phyloP scores from a whole-genome alignment of 2,888 invertebrate genomes.

The Bombyx huttoni region DNA sequence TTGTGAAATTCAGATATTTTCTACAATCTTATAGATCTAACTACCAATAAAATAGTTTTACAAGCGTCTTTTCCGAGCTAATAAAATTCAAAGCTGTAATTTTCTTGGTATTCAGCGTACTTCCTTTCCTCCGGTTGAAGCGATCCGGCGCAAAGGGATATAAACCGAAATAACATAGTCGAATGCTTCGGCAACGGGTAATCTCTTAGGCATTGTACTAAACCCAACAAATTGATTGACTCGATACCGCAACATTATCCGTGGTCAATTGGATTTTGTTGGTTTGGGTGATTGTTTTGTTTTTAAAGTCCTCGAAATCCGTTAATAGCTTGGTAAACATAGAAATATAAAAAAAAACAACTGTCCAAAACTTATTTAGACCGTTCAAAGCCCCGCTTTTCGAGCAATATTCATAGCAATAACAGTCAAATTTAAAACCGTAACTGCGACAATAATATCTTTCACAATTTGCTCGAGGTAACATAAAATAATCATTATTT shows the following conservation, averaged over 20 bases:
- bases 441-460: no score
- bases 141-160: background rate
- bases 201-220: background rate
- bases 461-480: no score
- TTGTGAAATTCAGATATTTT: no score
- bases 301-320: background rate
- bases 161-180: background rate
- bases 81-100: background rate
- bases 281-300: background rate
- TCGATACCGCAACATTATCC: background rate
- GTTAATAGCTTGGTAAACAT: background rate
- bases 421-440: no score
- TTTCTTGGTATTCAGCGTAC: background rate
- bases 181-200: background rate
- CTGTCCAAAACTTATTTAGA: no score
- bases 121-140: background rate
- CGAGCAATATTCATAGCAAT: no score
- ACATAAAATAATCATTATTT: no score
- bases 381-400: no score
- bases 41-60: background rate
- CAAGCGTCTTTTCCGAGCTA: background rate
- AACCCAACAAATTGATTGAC: background rate
- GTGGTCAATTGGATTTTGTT: background rate
- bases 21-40: background rate
- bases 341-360: no score